Evolutionary conservation across 37 sponge, comb jelly and placozoan species (phyloP).

Genomic region (Crambe crambe): DNA sequence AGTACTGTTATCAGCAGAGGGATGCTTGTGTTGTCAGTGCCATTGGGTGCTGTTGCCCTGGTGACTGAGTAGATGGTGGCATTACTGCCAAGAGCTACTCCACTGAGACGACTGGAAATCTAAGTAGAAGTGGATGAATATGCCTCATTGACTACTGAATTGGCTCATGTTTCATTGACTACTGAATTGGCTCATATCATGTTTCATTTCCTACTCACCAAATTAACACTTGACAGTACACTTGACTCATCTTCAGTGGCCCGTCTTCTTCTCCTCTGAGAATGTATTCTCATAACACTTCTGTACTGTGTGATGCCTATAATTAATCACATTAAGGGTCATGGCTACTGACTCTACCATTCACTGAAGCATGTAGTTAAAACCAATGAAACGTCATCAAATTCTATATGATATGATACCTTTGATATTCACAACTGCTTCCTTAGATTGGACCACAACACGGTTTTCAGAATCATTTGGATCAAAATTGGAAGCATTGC

Average conservation of each 20-base stretch:
- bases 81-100: neutral
- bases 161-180: no score
- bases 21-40: neutral
- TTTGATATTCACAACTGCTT: constrained; percentile 24
- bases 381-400: neutral
- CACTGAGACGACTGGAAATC: neutral
- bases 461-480: neutral
- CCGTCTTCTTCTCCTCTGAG: neutral
- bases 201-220: no score
- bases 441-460: neutral
- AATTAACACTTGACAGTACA: neutral
- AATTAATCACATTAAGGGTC: no score
- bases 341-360: no score
- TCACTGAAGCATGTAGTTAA: no score
- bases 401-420: neutral
- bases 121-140: neutral
- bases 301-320: constrained; percentile 28
- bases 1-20: neutral
- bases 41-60: neutral
- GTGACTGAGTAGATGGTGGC: neutral
- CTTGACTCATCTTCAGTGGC: neutral
- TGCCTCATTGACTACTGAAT: no score
- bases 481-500: constrained; percentile 17
- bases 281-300: neutral
- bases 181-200: no score